Conservation (phyloP, 2,888 invertebrate species). For the Polydrusus tereticollis region DNA sequence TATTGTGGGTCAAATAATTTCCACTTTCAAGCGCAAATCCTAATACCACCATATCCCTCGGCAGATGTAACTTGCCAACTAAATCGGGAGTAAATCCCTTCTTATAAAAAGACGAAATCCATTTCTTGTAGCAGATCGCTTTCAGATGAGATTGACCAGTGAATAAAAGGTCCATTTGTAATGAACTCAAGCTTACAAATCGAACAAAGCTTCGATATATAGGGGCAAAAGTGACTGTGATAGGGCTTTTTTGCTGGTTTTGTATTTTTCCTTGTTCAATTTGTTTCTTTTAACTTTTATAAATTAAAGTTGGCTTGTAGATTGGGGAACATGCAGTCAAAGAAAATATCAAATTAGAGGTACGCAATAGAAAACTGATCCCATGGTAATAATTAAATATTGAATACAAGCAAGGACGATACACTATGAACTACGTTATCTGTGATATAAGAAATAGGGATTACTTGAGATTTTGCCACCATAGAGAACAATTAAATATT, state of each 20-base stretch:
- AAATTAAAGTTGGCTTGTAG: slow-evolving; percentile 1
- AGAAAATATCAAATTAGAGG: too few species aligned
- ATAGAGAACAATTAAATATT: too few species aligned
- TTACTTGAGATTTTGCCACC: too few species aligned
- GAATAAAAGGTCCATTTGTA: slow-evolving; percentile 67
- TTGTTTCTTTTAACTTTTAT: slow-evolving; percentile 19
- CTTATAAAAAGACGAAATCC: slow-evolving; percentile 62
- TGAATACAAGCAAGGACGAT: too few species aligned
- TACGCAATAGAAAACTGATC: too few species aligned
- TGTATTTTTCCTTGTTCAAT: slow-evolving; percentile 29
- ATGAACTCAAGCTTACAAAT: slow-evolving; percentile 64
- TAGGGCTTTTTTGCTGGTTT: slow-evolving; percentile 42
- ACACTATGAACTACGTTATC: too few species aligned
- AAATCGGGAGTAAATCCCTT: slow-evolving; percentile 49
- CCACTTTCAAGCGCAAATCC: slow-evolving; percentile 30
- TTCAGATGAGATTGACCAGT: slow-evolving; percentile 67
- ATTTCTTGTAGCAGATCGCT: slow-evolving; percentile 66
- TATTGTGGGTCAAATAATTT: slow-evolving; percentile 21
- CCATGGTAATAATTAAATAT: too few species aligned
- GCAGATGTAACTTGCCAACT: slow-evolving; percentile 38
- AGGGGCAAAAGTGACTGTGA: slow-evolving; percentile 47
- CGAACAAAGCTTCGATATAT: slow-evolving; percentile 41
- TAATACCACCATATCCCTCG: slow-evolving; percentile 17
- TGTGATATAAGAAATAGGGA: too few species aligned
- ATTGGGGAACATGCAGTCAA: not conserved